These are phyloP conservation scores for Drosophila mauritiana DNA, from an alignment of 1,140 invertebrate species.

Conservation along the genomic window DNA sequence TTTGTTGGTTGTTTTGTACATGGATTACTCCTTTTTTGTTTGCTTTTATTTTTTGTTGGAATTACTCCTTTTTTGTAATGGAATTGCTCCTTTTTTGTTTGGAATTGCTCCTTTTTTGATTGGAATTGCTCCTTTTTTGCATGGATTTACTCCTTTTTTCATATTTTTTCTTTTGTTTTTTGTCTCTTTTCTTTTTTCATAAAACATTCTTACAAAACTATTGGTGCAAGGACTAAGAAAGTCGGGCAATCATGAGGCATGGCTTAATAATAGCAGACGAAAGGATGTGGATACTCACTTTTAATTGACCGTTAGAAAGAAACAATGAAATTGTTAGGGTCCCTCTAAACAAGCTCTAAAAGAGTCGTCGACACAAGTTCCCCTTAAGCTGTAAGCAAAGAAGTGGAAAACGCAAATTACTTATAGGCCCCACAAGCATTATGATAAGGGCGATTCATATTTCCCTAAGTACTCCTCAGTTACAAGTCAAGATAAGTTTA, in stretches of 20 bases:
- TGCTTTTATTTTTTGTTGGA: slow-evolving; percentile 46
- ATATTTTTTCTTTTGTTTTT: slow-evolving; percentile 30
- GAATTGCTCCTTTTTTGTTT: slow-evolving; percentile 50
- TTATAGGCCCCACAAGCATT: slow-evolving; percentile 38
- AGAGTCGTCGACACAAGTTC: slow-evolving; percentile 83
- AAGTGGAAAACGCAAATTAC: slow-evolving; percentile 46
- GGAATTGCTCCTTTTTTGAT: slow-evolving; percentile 65
- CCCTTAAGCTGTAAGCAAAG: slow-evolving; percentile 81
- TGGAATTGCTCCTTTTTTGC: slow-evolving; percentile 32
- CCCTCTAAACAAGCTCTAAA: slow-evolving; percentile 84
- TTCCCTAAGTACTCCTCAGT: slow-evolving; percentile 26
- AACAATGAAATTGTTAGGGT: slow-evolving; percentile 84
- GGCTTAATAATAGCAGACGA: slow-evolving; percentile 17
- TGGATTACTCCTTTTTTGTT: slow-evolving; percentile 41
- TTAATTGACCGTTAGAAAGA: slow-evolving; percentile 83
- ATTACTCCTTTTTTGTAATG: slow-evolving; percentile 58
- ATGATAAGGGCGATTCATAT: background rate
- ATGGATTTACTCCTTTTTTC: slow-evolving; percentile 41
- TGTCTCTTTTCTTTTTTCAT: slow-evolving; percentile 56
- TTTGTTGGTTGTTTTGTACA: slow-evolving; percentile 38
- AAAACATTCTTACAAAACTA: slow-evolving; percentile 66
- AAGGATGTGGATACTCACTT: slow-evolving; percentile 75
- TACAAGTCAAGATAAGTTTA: slow-evolving; percentile 34
- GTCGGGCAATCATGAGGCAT: slow-evolving; percentile 20
- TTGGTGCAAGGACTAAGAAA: slow-evolving; percentile 21